phyloP scores from a whole-genome alignment of 2,797 vertebrate genomes.

The Cuculus canorus region DNA sequence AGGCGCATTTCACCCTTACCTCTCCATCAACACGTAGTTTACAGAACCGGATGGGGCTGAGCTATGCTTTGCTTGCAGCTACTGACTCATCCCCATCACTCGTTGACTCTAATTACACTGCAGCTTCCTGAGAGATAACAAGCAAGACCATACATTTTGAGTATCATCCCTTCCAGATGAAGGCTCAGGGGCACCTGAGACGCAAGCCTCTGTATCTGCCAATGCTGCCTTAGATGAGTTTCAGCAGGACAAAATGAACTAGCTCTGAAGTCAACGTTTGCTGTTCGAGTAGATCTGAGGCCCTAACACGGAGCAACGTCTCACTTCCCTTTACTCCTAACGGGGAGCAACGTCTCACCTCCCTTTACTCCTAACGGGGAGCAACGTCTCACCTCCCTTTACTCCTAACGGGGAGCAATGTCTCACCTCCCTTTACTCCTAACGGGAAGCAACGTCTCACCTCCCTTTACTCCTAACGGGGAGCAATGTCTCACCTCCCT shows the following conservation, averaged over 20 bases:
- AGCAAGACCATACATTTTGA: background rate
- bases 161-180: background rate
- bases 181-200: background rate
- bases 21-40: background rate
- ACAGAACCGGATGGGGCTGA: background rate
- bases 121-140: background rate
- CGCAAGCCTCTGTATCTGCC: background rate
- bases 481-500: background rate
- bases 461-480: too few species aligned
- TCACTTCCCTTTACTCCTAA: too few species aligned
- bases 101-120: background rate
- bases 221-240: background rate
- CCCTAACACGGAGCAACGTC: background rate
- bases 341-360: too few species aligned
- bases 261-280: background rate
- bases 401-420: background rate
- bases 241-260: background rate
- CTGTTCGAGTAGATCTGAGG: background rate
- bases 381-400: too few species aligned
- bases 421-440: too few species aligned
- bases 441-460: background rate
- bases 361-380: too few species aligned
- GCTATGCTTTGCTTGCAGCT: background rate
- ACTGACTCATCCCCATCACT: background rate
- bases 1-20: background rate